A percentile compares a stretch with the other conserved stretches of the same genome.
Evolutionary conservation across 2,113 vertebrate genomes (phyloP).

Genomic region (Boleophthalmus pectinirostris): DNA sequence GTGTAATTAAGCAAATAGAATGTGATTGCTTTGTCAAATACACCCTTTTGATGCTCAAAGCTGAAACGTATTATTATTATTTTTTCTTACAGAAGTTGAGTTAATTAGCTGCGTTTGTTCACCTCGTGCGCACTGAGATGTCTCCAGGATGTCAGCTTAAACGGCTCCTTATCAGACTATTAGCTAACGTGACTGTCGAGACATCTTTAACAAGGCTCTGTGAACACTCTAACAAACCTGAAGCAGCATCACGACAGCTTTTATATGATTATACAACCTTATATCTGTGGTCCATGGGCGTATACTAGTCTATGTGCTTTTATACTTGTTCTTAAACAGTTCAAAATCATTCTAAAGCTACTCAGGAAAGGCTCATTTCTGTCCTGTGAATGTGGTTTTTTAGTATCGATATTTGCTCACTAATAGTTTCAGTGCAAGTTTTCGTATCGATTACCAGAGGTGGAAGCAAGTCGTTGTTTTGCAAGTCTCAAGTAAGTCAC

Average conservation of each 20-base stretch:
- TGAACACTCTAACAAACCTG: constrained; percentile 21
- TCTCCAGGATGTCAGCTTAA: constrained; percentile 5
- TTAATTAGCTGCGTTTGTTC: background rate
- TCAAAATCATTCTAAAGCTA: too few species aligned
- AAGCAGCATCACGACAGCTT: constrained; percentile 5
- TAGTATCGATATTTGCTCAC: too few species aligned
- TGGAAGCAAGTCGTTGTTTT: too few species aligned
- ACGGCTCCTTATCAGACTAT: constrained; percentile 17
- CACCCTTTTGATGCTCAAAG: background rate
- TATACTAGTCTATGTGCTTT: too few species aligned
- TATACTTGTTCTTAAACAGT: too few species aligned
- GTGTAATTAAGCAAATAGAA: background rate
- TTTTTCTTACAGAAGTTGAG: background rate
- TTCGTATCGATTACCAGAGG: too few species aligned
- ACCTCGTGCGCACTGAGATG: background rate
- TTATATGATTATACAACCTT: too few species aligned
- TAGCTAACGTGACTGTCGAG: constrained; percentile 15
- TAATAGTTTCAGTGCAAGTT: too few species aligned
- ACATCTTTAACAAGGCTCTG: constrained; percentile 24
- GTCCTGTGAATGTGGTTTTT: too few species aligned
- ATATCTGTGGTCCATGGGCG: too few species aligned
- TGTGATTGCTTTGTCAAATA: background rate
- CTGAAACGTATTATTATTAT: background rate
- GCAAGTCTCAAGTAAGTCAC: too few species aligned
- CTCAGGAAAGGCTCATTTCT: too few species aligned